Evolutionary conservation across 2,113 vertebrate genomes (phyloP), one percentile per base, ranked within the genome.

Genomic region (Ursus arctos): DNA sequence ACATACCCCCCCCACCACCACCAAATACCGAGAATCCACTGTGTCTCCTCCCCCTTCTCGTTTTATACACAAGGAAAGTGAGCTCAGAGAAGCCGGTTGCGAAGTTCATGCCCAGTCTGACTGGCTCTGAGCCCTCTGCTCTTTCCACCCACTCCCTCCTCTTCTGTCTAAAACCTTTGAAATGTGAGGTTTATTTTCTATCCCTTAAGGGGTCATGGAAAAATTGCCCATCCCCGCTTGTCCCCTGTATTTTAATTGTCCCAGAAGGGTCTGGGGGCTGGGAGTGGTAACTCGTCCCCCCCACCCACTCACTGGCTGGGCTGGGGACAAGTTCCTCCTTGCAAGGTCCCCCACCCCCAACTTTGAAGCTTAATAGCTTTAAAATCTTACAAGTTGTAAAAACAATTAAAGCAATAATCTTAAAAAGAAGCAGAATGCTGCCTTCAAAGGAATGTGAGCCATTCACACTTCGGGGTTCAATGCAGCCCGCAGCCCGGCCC

Each of bases 301-400:
- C 77, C 95, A 96, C 69, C n/a, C 69, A 5, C 69, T 13, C 18
- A 2, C 40, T 74, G 40, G 24, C 97, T 91, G 96, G 49, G 69
- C 97, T 97, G 97, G 98, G 97, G 95, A 91, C 92, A 97, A 98
- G 98, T 98, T 98, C 98, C 98, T 96, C 95, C 80, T 98, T 98
- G 98, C 98, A 98, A 97, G 98, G 98, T 98, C 94, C 98, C 97
- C 98, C 92, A 98, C 97, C 98, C 98, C 98, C 98, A 99, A 98
- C 99, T 99, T 99, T 99, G 99, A 99, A 99, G 99, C 98, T 99
- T 99, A 99, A 99, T 99, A 99, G 99, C 99, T 99, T 99, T 99
- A 99, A 99, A 99, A 99, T 98, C 99, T 99, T 99, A 99, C 99
- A 99, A 99, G 98, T 99, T 99, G 99, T 99, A 99, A 99, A 99